phyloP scores from a whole-genome alignment of 37 sponge, comb jelly and placozoan genomes.

The Dysidea cf. avara region DNA sequence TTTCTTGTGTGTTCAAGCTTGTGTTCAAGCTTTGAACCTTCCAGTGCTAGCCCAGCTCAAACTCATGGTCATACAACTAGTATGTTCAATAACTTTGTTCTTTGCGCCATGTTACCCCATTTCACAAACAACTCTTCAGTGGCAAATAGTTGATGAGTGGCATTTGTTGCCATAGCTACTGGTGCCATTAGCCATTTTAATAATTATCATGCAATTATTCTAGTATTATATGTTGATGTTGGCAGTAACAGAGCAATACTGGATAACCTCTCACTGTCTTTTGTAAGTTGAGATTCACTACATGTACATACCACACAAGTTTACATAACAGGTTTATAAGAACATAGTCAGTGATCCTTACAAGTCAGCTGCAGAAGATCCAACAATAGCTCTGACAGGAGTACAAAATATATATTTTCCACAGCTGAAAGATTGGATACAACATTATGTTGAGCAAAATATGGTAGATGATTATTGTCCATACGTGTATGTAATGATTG shows the following conservation, averaged over 20 bases:
- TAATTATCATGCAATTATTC: not conserved
- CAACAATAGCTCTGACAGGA: slow-evolving; percentile 53
- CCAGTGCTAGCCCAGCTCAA: no score
- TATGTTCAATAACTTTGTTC: no score
- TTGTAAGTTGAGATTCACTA: slow-evolving; percentile 20
- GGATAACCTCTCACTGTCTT: slow-evolving; percentile 52
- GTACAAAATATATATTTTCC: slow-evolving; percentile 47
- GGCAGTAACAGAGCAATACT: slow-evolving; percentile 57
- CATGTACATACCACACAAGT: not conserved
- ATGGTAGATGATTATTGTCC: no score
- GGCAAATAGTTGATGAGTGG: no score
- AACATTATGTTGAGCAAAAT: slow-evolving; percentile 4
- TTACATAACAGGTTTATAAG: slow-evolving; percentile 5
- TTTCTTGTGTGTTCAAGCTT: no score
- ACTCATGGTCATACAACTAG: no score
- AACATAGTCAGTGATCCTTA: slow-evolving; percentile 22
- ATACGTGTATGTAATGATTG: no score
- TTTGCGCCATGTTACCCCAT: no score
- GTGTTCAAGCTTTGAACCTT: no score
- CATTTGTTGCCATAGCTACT: no score
- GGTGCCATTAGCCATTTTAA: no score
- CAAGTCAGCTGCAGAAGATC: slow-evolving; percentile 22
- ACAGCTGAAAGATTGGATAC: slow-evolving; percentile 50
- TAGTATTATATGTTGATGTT: slow-evolving; percentile 67
- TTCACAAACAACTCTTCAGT: no score